Conservation (phyloP, 2,797 vertebrate genomes). For the Nannoperca obscura region DNA sequence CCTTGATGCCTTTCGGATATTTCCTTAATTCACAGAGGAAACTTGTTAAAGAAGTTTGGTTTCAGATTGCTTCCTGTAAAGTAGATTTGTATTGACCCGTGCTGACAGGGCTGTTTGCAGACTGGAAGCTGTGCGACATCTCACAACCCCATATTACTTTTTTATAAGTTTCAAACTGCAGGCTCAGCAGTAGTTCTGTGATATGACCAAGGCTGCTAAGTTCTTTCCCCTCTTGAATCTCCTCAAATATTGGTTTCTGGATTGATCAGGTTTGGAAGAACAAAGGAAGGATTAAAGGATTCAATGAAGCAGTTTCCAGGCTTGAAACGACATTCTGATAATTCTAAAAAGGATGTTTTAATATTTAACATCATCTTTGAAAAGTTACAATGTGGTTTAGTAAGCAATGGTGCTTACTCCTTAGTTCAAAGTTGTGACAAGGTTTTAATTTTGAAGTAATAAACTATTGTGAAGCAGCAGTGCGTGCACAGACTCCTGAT, state of each 20-base stretch:
- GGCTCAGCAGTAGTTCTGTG: constrained; percentile 51
- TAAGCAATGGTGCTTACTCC: background rate
- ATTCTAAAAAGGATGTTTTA: constrained; percentile 23
- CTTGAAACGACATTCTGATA: constrained; percentile 18
- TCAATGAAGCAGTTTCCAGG: constrained; percentile 32
- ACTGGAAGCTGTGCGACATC: constrained; percentile 6
- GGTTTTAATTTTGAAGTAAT: constrained; percentile 39
- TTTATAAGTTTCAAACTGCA: constrained; percentile 50
- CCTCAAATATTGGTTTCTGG: constrained; percentile 46
- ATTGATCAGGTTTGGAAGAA: constrained; percentile 49
- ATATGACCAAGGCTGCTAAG: constrained; percentile 15
- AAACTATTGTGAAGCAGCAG: background rate
- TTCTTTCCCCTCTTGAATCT: constrained; percentile 43
- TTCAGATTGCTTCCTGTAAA: constrained; percentile 42
- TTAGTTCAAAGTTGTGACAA: constrained; percentile 18
- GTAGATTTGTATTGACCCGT: constrained; percentile 65
- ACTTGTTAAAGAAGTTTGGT: constrained; percentile 50
- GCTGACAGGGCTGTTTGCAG: constrained; percentile 52
- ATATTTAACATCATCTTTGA: constrained; percentile 38
- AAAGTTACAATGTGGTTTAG: constrained; percentile 36
- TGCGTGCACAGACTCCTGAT: constrained; percentile 15
- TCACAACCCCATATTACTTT: constrained; percentile 31
- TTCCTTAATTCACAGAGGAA: constrained; percentile 46
- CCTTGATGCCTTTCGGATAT: background rate
- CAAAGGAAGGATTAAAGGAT: constrained; percentile 38